Conservation (phyloP, 1,140 invertebrate species). For the Drosophila murphyi region DNA sequence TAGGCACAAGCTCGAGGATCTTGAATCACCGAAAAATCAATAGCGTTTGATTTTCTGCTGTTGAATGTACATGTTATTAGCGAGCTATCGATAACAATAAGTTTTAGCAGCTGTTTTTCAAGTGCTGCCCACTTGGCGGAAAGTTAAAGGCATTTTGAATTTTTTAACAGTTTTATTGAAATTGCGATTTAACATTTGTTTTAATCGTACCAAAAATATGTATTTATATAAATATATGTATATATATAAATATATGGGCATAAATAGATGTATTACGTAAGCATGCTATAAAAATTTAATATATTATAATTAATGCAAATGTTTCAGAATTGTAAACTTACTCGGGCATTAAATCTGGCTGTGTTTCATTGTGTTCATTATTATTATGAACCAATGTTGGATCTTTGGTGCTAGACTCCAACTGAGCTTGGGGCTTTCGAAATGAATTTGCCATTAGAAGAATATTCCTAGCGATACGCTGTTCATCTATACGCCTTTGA, state of each 20-base stretch:
- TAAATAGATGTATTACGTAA: conserved; percentile 47
- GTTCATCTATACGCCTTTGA: conserved; percentile 71
- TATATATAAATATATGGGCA: conserved; percentile 4
- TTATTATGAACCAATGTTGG: conserved; percentile 13
- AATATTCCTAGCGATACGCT: conserved; percentile 78
- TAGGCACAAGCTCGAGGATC: conserved; percentile 14
- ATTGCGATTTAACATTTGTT: conserved; percentile 31
- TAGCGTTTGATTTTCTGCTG: conserved; percentile 23
- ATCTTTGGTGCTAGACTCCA: conserved; percentile 17
- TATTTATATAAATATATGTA: conserved; percentile 7
- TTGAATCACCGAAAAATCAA: conserved; percentile 58
- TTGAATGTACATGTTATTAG: neutral
- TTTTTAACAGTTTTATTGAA: conserved; percentile 50
- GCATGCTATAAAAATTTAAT: conserved; percentile 53
- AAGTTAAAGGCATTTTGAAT: conserved; percentile 19
- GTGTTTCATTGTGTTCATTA: conserved; percentile 1
- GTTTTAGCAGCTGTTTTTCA: conserved; percentile 4
- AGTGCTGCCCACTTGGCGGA: conserved; percentile 11
- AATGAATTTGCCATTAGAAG: conserved; percentile 77
- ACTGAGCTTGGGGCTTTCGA: conserved; percentile 44
- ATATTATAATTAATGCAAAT: neutral
- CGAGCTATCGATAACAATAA: conserved; percentile 21
- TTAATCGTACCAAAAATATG: conserved; percentile 66
- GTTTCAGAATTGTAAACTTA: conserved; percentile 29
- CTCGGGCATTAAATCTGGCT: conserved; percentile 63